These are phyloP conservation scores for Sebastes steindachneri DNA, from an alignment of 2,797 vertebrate species.

Conservation along the genomic window DNA sequence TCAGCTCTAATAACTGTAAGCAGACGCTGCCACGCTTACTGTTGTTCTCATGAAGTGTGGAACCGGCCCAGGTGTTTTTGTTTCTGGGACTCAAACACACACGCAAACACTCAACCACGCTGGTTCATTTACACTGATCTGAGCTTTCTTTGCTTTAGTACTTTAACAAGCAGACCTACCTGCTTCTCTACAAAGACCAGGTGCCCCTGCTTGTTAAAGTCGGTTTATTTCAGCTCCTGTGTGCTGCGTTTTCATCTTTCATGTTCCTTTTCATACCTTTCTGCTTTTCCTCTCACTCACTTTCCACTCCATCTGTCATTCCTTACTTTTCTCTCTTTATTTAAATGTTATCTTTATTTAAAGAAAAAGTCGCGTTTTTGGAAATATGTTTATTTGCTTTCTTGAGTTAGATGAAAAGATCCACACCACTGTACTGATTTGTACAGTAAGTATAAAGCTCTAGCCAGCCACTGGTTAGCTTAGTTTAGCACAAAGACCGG, in stretches of 20 bases:
- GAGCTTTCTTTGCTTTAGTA: conserved; percentile 8
- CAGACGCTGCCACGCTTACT: conserved; percentile 3
- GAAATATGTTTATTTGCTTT: neutral
- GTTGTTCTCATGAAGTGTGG: conserved; percentile 37
- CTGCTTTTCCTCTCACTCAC: neutral
- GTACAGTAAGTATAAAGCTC: neutral
- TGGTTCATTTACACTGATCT: conserved; percentile 5
- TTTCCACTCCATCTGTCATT: neutral
- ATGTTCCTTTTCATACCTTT: conserved; percentile 22
- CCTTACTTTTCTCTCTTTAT: neutral
- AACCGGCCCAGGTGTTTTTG: conserved; percentile 57
- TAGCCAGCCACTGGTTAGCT: too few relatives aligned
- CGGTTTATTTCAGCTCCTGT: conserved; percentile 44
- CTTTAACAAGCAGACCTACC: conserved; percentile 47
- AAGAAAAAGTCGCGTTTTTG: neutral
- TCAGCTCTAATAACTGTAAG: conserved; percentile 14
- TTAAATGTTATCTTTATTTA: neutral
- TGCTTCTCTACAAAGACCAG: conserved; percentile 43
- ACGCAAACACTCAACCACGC: conserved; percentile 3
- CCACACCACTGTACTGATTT: neutral
- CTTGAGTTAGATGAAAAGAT: neutral
- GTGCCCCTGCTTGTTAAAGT: conserved; percentile 43
- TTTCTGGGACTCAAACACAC: neutral
- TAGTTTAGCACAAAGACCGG: too few relatives aligned
- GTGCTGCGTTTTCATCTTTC: conserved; percentile 36